Conservation (phyloP, 2,113 vertebrate genomes). For the Thamnaconus septentrionalis region DNA sequence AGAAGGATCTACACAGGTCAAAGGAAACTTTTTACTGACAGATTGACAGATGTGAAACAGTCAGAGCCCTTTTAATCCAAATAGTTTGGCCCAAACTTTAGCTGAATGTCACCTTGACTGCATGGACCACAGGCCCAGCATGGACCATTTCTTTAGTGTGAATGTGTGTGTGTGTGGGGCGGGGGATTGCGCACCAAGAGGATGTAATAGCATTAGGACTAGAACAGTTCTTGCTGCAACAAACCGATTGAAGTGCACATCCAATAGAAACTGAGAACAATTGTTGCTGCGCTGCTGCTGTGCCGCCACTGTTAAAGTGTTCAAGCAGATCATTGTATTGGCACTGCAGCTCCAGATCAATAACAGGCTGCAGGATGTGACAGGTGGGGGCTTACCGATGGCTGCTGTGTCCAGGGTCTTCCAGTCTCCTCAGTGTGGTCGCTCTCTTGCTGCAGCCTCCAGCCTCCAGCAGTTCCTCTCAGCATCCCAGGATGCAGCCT, state of each 20-base stretch:
- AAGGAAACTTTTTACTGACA: no score
- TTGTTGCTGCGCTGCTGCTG: conserved; percentile 13
- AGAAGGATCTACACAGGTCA: no score
- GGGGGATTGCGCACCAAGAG: not conserved
- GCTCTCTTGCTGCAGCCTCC: not conserved
- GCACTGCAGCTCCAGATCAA: not conserved
- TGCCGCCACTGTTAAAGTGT: not conserved
- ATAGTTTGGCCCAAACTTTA: no score
- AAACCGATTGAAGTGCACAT: not conserved
- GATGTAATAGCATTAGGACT: not conserved
- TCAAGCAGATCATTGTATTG: not conserved
- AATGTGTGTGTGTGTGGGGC: no score
- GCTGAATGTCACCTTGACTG: no score
- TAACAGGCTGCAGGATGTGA: conserved; percentile 19
- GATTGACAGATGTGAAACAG: no score
- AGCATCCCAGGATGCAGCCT: conserved; percentile 1
- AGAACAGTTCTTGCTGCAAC: not conserved
- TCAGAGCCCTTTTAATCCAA: no score
- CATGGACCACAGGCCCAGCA: no score
- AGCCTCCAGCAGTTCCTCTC: conserved; percentile 13
- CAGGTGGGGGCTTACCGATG: conserved; percentile 16
- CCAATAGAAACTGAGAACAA: not conserved
- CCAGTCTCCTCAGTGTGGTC: not conserved
- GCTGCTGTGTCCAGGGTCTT: not conserved
- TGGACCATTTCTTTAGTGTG: no score